phyloP scores from a whole-genome alignment of 1,140 invertebrate species.

The Drosophila nikananu region DNA sequence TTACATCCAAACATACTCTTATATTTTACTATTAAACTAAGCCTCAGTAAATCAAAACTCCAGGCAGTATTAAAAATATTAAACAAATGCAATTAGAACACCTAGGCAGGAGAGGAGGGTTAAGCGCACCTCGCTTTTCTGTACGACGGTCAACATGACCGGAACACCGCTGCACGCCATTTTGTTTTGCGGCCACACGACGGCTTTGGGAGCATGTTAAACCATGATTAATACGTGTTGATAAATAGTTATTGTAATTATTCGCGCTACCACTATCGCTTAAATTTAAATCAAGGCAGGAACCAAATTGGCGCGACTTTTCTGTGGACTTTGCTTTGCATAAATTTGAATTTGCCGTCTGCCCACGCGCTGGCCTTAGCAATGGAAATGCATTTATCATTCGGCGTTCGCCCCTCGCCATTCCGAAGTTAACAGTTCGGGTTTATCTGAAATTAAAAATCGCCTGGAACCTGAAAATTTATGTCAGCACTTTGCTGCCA shows the following conservation, averaged over 20 bases:
- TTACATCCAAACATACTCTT: not conserved
- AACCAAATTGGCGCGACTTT: conserved; percentile 23
- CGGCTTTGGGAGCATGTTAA: conserved; percentile 59
- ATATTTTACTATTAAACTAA: not conserved
- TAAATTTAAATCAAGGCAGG: conserved; percentile 65
- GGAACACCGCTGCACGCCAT: conserved; percentile 64
- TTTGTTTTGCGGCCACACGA: conserved; percentile 61
- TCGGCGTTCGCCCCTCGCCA: conserved; percentile 8
- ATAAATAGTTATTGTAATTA: conserved; percentile 82
- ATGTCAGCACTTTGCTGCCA: conserved; percentile 65
- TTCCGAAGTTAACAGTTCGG: conserved; percentile 57
- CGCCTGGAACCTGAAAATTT: conserved; percentile 70
- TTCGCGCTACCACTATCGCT: conserved; percentile 64
- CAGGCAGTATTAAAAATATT: conserved; percentile 2
- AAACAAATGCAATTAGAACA: conserved; percentile 16
- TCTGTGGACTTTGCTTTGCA: conserved; percentile 24
- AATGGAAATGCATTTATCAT: conserved; percentile 70
- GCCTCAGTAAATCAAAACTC: not conserved
- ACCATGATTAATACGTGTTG: conserved; percentile 80
- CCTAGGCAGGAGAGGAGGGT: not conserved
- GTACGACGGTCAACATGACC: not conserved
- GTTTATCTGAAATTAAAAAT: conserved; percentile 82
- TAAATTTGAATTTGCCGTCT: conserved; percentile 53
- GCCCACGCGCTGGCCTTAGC: conserved; percentile 16
- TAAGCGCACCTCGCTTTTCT: not conserved